Conservation (phyloP, 2,888 invertebrate species). For the Yponomeuta evonymella region DNA sequence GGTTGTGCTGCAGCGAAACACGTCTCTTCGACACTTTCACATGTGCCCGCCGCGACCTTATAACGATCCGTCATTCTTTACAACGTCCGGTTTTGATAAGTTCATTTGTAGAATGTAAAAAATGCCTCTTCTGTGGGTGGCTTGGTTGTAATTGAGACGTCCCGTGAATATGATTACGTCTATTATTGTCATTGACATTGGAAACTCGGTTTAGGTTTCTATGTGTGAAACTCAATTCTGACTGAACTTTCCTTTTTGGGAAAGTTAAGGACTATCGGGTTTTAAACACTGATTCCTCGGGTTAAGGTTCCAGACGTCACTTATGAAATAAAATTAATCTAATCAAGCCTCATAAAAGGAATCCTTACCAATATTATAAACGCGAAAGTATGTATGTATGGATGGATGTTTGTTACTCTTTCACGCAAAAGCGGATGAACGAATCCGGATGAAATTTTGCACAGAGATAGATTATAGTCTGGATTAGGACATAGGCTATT, state of each 20-base stretch:
- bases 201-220: not conserved
- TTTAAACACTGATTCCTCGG: too few species aligned
- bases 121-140: slow-evolving; percentile 2
- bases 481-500: too few species aligned
- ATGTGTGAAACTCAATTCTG: not conserved
- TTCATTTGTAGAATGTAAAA: slow-evolving; percentile 24
- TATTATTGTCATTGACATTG: not conserved
- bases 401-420: too few species aligned
- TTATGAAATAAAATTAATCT: too few species aligned
- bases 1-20: slow-evolving; percentile 29
- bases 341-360: too few species aligned
- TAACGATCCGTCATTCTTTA: slow-evolving; percentile 42
- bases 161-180: not conserved
- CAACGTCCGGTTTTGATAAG: slow-evolving; percentile 31
- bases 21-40: slow-evolving; percentile 61
- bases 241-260: not conserved
- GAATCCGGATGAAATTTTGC: too few species aligned
- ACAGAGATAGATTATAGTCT: too few species aligned
- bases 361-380: too few species aligned
- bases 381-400: too few species aligned
- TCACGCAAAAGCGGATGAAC: too few species aligned
- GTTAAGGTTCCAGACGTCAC: too few species aligned
- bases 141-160: not conserved
- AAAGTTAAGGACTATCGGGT: not conserved
- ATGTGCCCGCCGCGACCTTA: slow-evolving; percentile 39